Evolutionary conservation across 2,113 vertebrate species (phyloP).

Genomic region (Orycteropus afer): DNA sequence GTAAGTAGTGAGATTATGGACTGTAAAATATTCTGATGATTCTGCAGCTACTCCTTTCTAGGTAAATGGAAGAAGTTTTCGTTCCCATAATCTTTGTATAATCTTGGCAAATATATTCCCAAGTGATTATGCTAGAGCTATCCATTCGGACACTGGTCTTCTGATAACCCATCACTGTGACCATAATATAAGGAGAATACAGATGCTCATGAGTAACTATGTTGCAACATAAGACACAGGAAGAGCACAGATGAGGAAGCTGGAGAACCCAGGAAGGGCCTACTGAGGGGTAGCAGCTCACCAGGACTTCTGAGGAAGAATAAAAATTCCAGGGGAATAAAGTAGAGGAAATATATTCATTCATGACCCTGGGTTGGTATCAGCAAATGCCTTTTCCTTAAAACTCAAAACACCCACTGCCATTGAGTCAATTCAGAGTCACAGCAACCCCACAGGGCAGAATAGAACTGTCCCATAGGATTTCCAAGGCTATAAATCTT

Average conservation of each 20-base stretch:
- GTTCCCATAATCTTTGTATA: conserved; percentile 5
- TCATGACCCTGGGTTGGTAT: conserved; percentile 25
- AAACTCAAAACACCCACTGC: too few relatives aligned
- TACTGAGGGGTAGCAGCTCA: background rate
- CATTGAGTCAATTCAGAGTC: too few relatives aligned
- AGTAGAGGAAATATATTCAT: background rate
- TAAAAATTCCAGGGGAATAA: too few relatives aligned
- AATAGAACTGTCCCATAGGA: too few relatives aligned
- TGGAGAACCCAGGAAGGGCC: background rate
- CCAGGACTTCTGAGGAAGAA: background rate
- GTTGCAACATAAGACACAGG: background rate
- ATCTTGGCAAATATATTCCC: conserved; percentile 60
- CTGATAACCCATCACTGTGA: background rate
- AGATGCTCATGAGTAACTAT: conserved; percentile 36
- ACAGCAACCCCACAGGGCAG: too few relatives aligned
- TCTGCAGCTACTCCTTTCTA: background rate
- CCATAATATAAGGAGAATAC: conserved; percentile 35
- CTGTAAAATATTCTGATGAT: background rate
- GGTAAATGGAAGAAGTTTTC: background rate
- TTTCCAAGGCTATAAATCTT: too few relatives aligned
- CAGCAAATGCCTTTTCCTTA: conserved; percentile 79
- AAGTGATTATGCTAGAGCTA: conserved; percentile 52
- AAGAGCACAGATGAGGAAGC: rapidly evolving
- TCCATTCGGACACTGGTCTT: conserved; percentile 61
- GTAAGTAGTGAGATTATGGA: background rate